Evolutionary conservation across 1,140 invertebrate species (phyloP), one percentile per base, ranked within the genome.

Genomic region (Hylaeus anthracinus): DNA sequence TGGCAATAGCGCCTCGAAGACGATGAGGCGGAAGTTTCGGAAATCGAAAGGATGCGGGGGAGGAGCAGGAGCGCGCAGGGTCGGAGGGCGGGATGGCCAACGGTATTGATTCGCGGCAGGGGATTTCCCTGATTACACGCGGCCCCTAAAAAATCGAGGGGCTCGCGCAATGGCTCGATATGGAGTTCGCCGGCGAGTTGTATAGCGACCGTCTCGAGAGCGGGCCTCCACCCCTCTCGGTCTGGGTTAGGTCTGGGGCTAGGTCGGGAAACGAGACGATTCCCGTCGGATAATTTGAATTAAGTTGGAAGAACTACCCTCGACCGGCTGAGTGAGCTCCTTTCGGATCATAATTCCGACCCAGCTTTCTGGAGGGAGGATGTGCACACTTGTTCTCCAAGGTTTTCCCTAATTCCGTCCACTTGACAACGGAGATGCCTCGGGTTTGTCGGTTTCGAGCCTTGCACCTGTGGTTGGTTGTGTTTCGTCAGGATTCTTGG

Each of bases 1-100:
- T 74, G 79, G 75, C 86, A 86, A 89, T 88, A 85, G 88, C 77
- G 82, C 86, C 73, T 77, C 83, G 81, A 85, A 86, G 73, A 84
- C 79, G 83, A 82, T 72, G 86, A 84, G 85, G 76, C 79, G 73
- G 76, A 79, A 64, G 70, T 83, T 79, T 86, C 74, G 79, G 43
- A 81, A 86, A 81, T 81, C 72, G 82, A 86, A 89, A 87, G 83
- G 79, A 79, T 72, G 73, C 8, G 14, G 61, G 14, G 61, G 69
- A 26, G 15, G 10, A 10, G 75, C 63, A 45, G 15, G 45, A 8
- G 45, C 45, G 51, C 51, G 51, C n/a, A 14, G 65, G 26, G 48
- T 71, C 39, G 39, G 43, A 70, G 51, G 55, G 75, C 48, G 63
- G 39, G 56, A 26, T 26, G 39, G 64, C 64, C 26, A 43, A 56